Conservation (phyloP, 2,797 vertebrate genomes). For the Tokudaia tokunoshimensis region DNA sequence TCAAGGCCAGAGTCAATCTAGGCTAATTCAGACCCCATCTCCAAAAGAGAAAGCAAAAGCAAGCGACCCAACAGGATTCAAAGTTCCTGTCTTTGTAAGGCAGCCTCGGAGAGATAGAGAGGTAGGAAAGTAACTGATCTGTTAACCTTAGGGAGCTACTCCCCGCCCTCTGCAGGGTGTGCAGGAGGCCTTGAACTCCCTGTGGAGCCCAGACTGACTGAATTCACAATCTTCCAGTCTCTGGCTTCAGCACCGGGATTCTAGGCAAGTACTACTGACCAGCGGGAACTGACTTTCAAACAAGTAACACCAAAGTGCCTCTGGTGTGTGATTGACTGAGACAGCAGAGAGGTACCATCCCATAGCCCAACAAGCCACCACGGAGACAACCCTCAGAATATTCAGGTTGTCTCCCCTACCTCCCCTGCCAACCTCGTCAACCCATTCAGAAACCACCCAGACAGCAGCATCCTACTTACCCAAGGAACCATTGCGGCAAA, state of each 20-base stretch:
- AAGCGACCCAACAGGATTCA: too few species aligned
- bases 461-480: slow-evolving; percentile 84
- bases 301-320: too few species aligned
- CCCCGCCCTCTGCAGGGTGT: too few species aligned
- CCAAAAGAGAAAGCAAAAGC: background rate
- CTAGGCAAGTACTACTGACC: background rate
- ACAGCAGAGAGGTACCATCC: fast-evolving
- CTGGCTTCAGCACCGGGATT: background rate
- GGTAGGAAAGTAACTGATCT: background rate
- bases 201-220: too few species aligned
- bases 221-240: background rate
- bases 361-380: background rate
- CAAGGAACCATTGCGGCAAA: slow-evolving; percentile 91
- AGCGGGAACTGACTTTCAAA: background rate
- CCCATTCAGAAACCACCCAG: background rate
- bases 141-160: background rate
- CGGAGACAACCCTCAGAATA: background rate
- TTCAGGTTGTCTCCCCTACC: background rate
- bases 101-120: background rate
- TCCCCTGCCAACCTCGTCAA: background rate
- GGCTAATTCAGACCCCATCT: background rate
- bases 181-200: background rate
- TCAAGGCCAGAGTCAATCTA: background rate
- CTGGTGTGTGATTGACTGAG: background rate
- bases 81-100: background rate